These are phyloP conservation scores for Syngnathus acus DNA, from an alignment of 2,797 vertebrate species.

Conservation along the genomic window DNA sequence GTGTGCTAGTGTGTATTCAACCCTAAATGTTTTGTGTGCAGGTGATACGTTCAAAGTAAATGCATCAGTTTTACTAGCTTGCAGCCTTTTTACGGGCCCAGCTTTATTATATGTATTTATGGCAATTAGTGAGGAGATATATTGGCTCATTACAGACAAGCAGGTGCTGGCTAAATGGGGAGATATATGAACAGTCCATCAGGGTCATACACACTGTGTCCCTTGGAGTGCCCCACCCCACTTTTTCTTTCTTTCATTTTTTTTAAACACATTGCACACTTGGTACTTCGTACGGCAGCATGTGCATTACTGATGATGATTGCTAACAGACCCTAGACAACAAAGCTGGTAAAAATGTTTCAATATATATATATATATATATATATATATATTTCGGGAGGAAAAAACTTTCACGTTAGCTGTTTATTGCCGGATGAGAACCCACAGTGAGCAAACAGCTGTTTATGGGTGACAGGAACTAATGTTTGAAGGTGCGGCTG, in stretches of 20 bases:
- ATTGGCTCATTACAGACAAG: slow-evolving; percentile 74
- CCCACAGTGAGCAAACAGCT: slow-evolving; percentile 1
- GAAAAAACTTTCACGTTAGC: slow-evolving; percentile 9
- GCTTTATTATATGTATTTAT: slow-evolving; percentile 79
- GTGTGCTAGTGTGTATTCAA: slow-evolving; percentile 14
- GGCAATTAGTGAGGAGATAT: slow-evolving; percentile 78
- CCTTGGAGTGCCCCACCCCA: slow-evolving; percentile 16
- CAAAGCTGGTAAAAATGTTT: slow-evolving; percentile 25
- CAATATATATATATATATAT: slow-evolving; percentile 16
- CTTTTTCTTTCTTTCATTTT: slow-evolving; percentile 4
- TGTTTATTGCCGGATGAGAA: slow-evolving; percentile 22
- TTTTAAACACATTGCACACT: slow-evolving; percentile 14
- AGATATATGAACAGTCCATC: slow-evolving; percentile 60
- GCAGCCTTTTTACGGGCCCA: slow-evolving; percentile 54
- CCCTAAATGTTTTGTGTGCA: slow-evolving; percentile 9
- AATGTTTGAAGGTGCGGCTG: background rate
- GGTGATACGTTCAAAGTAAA: slow-evolving; percentile 24
- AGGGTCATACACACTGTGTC: slow-evolving; percentile 45
- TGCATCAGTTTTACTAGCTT: slow-evolving; percentile 64
- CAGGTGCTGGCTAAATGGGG: slow-evolving; percentile 72
- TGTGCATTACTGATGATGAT: slow-evolving; percentile 18
- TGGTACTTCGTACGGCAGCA: slow-evolving; percentile 6
- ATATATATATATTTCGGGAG: slow-evolving; percentile 21
- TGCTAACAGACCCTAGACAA: slow-evolving; percentile 21
- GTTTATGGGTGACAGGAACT: background rate